Evolutionary conservation across 2,113 vertebrate species (phyloP).

Genomic region (Hirundichthys speculiger): DNA sequence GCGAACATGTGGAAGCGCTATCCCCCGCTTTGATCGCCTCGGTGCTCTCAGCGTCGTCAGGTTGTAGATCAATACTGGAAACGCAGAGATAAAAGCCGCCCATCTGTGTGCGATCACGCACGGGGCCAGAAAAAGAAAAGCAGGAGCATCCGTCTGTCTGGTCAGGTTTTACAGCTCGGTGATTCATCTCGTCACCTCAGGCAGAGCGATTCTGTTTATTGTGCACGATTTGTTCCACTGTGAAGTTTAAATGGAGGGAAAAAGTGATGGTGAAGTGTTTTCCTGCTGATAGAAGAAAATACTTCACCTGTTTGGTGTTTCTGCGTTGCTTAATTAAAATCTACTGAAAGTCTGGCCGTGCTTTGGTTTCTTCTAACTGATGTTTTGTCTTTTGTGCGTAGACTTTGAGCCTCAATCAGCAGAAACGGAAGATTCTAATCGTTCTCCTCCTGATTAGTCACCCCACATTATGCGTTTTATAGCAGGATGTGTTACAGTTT

Average conservation of each 20-base stretch:
- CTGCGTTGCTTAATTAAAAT: conserved; percentile 49
- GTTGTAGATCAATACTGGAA: conserved; percentile 38
- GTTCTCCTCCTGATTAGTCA: neutral
- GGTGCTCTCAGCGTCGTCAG: conserved; percentile 19
- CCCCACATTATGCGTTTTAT: neutral
- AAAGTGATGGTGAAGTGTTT: neutral
- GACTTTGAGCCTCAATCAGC: conserved; percentile 20
- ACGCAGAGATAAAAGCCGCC: neutral
- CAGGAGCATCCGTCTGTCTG: conserved; percentile 2
- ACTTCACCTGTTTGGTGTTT: conserved; percentile 35
- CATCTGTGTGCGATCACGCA: conserved; percentile 1
- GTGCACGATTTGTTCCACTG: conserved; percentile 44
- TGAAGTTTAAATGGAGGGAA: conserved; percentile 33
- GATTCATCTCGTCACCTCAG: conserved; percentile 44
- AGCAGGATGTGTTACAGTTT: conserved; percentile 17
- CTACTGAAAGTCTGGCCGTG: neutral
- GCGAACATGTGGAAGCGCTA: conserved; percentile 49
- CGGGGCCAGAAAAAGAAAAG: too few relatives aligned
- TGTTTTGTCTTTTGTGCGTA: conserved; percentile 21
- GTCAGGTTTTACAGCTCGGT: conserved; percentile 28
- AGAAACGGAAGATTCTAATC: conserved; percentile 20
- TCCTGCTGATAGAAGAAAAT: conserved; percentile 5
- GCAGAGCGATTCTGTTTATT: conserved; percentile 36
- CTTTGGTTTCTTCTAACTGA: conserved; percentile 18
- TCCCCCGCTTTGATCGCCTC: conserved; percentile 42